A percentile compares a stretch with the other conserved stretches of the same genome.
These are phyloP conservation scores for Mormyrus iriodes DNA, from an alignment of 2,113 vertebrate species.

Conservation along the genomic window DNA sequence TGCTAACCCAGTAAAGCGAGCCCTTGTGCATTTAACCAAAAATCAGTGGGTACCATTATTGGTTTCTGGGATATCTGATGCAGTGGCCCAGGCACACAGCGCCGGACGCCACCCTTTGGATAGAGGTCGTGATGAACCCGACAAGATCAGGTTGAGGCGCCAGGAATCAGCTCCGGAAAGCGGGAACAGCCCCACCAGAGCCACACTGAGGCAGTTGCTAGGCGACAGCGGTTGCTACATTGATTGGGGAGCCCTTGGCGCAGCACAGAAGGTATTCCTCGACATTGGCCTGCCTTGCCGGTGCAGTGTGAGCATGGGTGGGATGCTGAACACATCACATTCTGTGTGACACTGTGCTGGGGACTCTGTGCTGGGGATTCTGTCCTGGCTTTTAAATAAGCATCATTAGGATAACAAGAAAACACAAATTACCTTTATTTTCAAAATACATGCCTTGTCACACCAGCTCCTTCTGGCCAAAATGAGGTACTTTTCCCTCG, in stretches of 20 bases:
- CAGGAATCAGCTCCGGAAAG: background rate
- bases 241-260: constrained; percentile 3
- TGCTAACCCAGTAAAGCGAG: background rate
- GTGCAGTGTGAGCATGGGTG: background rate
- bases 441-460: background rate
- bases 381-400: background rate
- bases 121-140: background rate
- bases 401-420: background rate
- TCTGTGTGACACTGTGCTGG: background rate
- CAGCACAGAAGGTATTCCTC: background rate
- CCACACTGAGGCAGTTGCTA: constrained; percentile 8
- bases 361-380: background rate
- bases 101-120: background rate
- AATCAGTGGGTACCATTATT: background rate
- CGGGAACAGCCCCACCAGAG: background rate
- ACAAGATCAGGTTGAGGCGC: background rate
- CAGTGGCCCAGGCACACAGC: background rate
- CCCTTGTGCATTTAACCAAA: background rate
- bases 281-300: background rate
- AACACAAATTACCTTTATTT: background rate
- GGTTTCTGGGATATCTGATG: background rate
- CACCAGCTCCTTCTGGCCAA: background rate
- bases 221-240: constrained; percentile 6
- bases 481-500: background rate
- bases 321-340: background rate